Conservation (phyloP, 2,113 vertebrate species). For the Oceanodroma tethys region DNA sequence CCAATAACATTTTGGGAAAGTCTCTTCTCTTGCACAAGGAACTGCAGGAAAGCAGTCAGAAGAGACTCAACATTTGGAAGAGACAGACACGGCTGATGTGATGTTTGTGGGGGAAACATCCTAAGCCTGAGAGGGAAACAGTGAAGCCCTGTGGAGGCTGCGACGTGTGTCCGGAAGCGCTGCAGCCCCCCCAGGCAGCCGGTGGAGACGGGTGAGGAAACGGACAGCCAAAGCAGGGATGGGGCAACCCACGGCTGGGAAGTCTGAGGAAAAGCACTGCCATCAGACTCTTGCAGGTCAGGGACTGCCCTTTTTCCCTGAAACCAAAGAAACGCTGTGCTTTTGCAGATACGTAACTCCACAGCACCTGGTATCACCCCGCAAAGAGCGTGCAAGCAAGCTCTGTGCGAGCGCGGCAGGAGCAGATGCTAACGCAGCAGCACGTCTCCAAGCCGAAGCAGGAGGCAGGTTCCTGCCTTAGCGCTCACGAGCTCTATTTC, state of each 20-base stretch:
- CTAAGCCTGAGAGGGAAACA: neutral
- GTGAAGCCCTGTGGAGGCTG: neutral
- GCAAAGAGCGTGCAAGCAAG: neutral
- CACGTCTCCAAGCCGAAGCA: rapidly evolving
- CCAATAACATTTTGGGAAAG: neutral
- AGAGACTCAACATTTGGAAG: neutral
- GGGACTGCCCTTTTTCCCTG: neutral
- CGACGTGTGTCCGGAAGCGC: rapidly evolving
- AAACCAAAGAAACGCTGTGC: rapidly evolving
- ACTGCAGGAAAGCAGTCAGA: neutral
- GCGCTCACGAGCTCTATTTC: rapidly evolving
- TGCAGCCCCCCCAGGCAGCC: rapidly evolving
- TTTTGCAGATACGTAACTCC: rapidly evolving
- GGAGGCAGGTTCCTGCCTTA: neutral
- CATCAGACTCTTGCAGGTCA: no score
- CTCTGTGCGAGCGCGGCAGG: rapidly evolving
- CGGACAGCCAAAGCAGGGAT: neutral
- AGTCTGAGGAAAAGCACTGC: neutral
- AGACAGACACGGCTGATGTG: neutral
- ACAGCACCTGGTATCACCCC: neutral
- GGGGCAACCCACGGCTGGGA: neutral
- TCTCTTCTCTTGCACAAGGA: neutral
- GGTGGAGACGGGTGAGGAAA: neutral
- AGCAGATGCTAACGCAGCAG: neutral
- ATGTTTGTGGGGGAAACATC: neutral